Evolutionary conservation across 2,797 vertebrate genomes (phyloP), one percentile per base, ranked within the genome.

Genomic region (Rousettus madagascariensis): DNA sequence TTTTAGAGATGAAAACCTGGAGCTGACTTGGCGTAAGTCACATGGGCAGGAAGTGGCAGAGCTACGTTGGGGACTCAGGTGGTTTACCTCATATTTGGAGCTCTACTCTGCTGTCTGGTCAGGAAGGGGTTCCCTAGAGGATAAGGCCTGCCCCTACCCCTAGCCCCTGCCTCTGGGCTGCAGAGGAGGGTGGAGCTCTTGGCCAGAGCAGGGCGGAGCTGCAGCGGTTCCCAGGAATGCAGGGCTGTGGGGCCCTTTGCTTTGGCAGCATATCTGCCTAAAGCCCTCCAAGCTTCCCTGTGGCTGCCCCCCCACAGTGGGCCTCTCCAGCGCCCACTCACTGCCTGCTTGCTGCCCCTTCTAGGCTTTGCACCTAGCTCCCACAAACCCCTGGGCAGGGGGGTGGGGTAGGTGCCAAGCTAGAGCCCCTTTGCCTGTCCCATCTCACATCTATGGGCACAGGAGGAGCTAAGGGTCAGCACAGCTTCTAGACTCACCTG

Each of bases 151-250:
- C 61, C 61, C n/a, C 71, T 93, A 22, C 65, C 65, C 65, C 61
- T 24, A 46, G 82, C 74, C 91, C 79, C 66, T 0, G 5, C 69
- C 19, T 5, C 95, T 66, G 72, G 72, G 80, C 26, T 0, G 77
- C 92, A 65, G 33, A 55, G 59, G 75, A 95, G 90, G 96, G 97
- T 65, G 95, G 97, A 93, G 85, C 77, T 83, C 85, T 92, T 92
- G 92, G 96, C 92, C 1, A 0, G 63, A 77, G 84, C 65, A 36
- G 74, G 85, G 95, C 22, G 78, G 94, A 80, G 96, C 92, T 49
- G 8, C 71, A 96, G 97, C 69, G 22, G 88, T 98, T 98, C 97
- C 97, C 98, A 96, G 98, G 97, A 98, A 98, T 97, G 68, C 7
- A 9, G 91, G 78, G 95, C 94, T 96, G 86, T 26, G 71, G 90